A percentile compares a stretch with the other conserved stretches of the same genome.
These are phyloP conservation scores for Andricus grossulariae DNA, from an alignment of 1,140 invertebrate species.

Conservation along the genomic window DNA sequence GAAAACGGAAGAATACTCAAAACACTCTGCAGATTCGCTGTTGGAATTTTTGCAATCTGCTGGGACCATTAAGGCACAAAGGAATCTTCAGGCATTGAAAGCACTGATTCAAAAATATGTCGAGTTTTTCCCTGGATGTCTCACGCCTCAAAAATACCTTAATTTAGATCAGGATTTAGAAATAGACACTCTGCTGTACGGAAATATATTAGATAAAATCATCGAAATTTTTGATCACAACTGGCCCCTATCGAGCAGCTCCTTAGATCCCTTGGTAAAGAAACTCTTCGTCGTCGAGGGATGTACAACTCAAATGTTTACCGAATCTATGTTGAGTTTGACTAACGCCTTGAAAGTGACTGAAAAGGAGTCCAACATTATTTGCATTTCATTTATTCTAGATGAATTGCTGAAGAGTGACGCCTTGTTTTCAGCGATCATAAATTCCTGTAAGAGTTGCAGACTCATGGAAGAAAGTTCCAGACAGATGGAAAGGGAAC, in stretches of 20 bases:
- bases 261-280: conserved; percentile 65
- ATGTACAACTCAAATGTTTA: conserved; percentile 68
- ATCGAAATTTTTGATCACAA: conserved; percentile 74
- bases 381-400: conserved; percentile 70
- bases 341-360: conserved; percentile 72
- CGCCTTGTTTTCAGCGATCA: conserved; percentile 74
- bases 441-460: conserved; percentile 62
- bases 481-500: conserved; percentile 52
- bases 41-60: conserved; percentile 67
- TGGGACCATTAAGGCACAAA: conserved; percentile 69
- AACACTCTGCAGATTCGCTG: conserved; percentile 59
- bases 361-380: conserved; percentile 59
- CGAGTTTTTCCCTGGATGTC: conserved; percentile 77
- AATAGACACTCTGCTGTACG: conserved; percentile 70
- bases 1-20: conserved; percentile 64
- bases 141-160: conserved; percentile 80
- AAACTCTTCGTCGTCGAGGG: conserved; percentile 77
- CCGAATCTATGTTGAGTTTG: conserved; percentile 74
- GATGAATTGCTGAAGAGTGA: conserved; percentile 78
- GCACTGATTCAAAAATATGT: conserved; percentile 56
- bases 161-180: conserved; percentile 68
- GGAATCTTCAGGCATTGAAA: conserved; percentile 66
- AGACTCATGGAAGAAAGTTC: conserved; percentile 28
- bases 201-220: conserved; percentile 71
- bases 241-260: conserved; percentile 73